Conservation (phyloP, 2,113 vertebrate species). For the Pitta sordida region DNA sequence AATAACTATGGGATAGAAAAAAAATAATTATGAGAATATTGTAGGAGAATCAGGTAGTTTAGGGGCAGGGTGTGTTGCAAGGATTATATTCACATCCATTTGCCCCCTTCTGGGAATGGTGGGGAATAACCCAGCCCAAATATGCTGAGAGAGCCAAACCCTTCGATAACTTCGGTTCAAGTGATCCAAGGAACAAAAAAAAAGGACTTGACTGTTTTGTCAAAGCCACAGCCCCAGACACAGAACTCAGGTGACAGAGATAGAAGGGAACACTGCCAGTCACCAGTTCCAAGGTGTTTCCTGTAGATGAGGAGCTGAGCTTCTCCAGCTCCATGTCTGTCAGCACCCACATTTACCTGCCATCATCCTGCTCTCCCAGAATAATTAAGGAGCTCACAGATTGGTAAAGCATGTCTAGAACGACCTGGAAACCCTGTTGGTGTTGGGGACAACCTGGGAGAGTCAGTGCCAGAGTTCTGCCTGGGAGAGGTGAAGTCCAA, state of each 20-base stretch:
- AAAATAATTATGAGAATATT: constrained; percentile 28
- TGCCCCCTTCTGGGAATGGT: constrained; percentile 33
- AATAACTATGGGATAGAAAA: constrained; percentile 52
- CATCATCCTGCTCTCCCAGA: not conserved
- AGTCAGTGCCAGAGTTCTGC: not conserved
- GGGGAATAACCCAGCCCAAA: not conserved
- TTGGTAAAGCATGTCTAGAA: not conserved
- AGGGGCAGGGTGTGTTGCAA: not conserved
- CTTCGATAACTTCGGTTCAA: not conserved
- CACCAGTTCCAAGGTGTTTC: not conserved
- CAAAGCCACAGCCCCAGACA: not conserved
- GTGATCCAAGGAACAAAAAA: not conserved
- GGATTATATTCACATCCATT: not conserved
- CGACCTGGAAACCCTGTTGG: not conserved
- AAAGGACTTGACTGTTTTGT: not conserved
- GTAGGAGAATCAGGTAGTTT: constrained; percentile 1
- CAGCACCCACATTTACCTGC: not conserved
- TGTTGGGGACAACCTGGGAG: not conserved
- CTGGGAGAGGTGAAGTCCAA: not conserved
- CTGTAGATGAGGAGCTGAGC: not conserved
- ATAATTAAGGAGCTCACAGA: not conserved
- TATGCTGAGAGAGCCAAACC: not conserved
- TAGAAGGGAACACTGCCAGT: not conserved
- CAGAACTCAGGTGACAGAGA: not conserved
- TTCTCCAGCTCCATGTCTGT: not conserved